phyloP scores from a whole-genome alignment of 2,888 invertebrate genomes.

The Nasonovia ribisnigri region DNA sequence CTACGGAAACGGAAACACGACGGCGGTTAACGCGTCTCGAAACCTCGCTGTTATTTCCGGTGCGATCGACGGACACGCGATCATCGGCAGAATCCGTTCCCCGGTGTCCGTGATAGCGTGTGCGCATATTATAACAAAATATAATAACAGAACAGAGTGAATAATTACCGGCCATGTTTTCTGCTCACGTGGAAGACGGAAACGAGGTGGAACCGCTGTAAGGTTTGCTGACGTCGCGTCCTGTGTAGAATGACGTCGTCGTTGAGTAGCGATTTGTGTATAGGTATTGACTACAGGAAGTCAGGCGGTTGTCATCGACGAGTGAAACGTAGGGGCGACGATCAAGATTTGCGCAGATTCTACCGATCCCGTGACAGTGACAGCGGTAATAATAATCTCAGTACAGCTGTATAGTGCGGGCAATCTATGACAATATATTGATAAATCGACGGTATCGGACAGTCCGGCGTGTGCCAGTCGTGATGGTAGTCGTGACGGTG shows the following conservation, averaged over 20 bases:
- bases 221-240: not conserved
- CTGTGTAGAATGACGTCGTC: no score
- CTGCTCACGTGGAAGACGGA: constrained; percentile 9
- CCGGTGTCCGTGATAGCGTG: not conserved
- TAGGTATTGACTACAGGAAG: no score
- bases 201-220: not conserved
- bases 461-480: not conserved
- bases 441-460: not conserved
- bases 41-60: not conserved
- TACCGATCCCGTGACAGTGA: not conserved
- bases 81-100: not conserved
- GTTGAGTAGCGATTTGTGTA: no score
- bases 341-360: not conserved
- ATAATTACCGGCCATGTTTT: constrained; percentile 50
- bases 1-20: not conserved
- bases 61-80: not conserved
- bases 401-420: not conserved
- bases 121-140: not conserved
- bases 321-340: not conserved
- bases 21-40: not conserved
- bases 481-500: not conserved
- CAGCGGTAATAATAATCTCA: no score
- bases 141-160: not conserved
- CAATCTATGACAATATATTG: not conserved
- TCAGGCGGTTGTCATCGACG: not conserved